Percentiles rank a stretch among this genome's conserved stretches.
phyloP scores from a whole-genome alignment of 2,888 invertebrate genomes.

The Pammene aurita region DNA sequence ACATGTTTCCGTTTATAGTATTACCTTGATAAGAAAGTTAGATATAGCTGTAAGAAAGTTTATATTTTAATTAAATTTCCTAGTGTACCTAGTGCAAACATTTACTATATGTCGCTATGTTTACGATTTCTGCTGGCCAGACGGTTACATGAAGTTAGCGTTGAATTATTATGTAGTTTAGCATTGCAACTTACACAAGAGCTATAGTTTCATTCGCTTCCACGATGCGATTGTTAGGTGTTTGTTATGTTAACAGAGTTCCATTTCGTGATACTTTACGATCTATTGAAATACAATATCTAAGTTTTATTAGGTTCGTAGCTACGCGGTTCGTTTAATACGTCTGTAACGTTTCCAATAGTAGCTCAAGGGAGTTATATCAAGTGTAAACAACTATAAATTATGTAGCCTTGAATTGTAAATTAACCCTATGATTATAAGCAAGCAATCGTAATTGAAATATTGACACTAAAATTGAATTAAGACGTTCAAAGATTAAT shows the following conservation, averaged over 20 bases:
- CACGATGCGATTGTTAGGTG: constrained; percentile 1
- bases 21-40: neutral
- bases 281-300: constrained; percentile 31
- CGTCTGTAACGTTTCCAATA: neutral
- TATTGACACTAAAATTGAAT: constrained; percentile 35
- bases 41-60: neutral
- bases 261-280: constrained; percentile 25
- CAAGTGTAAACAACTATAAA: constrained; percentile 26
- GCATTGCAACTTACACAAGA: constrained; percentile 7
- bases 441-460: constrained; percentile 12
- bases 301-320: constrained; percentile 1
- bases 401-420: constrained; percentile 19
- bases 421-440: constrained; percentile 20
- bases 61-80: neutral
- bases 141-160: constrained; percentile 10
- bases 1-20: neutral
- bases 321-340: neutral
- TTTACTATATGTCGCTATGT: neutral
- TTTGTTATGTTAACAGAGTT: constrained; percentile 18
- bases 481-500: constrained; percentile 43
- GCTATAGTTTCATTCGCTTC: constrained; percentile 2
- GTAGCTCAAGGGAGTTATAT: constrained; percentile 1
- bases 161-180: constrained; percentile 15
- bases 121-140: neutral
- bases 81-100: neutral